These are phyloP conservation scores for Natator depressus DNA, from an alignment of 2,113 vertebrate genomes.

Conservation along the genomic window DNA sequence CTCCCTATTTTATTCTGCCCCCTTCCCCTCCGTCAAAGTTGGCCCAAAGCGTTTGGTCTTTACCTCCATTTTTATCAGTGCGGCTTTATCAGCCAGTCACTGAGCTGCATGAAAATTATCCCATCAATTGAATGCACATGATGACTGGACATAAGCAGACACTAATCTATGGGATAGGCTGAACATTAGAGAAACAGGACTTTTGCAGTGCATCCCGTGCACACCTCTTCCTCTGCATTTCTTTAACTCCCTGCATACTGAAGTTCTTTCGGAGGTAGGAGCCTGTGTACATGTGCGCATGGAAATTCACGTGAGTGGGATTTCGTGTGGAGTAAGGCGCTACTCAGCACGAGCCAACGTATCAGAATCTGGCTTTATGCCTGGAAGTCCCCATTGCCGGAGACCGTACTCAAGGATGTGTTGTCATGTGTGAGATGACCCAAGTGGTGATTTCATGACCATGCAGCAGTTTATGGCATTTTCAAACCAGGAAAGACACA, in stretches of 20 bases:
- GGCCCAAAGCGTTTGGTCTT: not conserved
- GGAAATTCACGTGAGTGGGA: not conserved
- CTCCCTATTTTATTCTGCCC: not conserved
- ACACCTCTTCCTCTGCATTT: not conserved
- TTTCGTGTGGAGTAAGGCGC: not conserved
- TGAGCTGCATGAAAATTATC: not conserved
- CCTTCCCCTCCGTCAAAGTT: not conserved
- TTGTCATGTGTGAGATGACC: not conserved
- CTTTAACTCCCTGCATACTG: not conserved
- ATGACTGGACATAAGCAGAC: not conserved
- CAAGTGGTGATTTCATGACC: not conserved
- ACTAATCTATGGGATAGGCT: not conserved
- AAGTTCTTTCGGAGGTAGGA: not conserved
- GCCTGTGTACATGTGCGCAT: fast-evolving
- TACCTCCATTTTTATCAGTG: not conserved
- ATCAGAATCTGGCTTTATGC: conserved; percentile 23
- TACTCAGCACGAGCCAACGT: not conserved
- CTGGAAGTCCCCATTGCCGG: not conserved
- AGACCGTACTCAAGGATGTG: not conserved
- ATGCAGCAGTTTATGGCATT: not conserved
- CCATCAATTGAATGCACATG: not conserved
- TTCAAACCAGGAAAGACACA: not conserved
- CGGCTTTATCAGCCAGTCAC: not conserved
- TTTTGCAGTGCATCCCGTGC: not conserved
- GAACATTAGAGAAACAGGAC: not conserved